Conservation (phyloP, 2,113 vertebrate species). For the Calypte anna region DNA sequence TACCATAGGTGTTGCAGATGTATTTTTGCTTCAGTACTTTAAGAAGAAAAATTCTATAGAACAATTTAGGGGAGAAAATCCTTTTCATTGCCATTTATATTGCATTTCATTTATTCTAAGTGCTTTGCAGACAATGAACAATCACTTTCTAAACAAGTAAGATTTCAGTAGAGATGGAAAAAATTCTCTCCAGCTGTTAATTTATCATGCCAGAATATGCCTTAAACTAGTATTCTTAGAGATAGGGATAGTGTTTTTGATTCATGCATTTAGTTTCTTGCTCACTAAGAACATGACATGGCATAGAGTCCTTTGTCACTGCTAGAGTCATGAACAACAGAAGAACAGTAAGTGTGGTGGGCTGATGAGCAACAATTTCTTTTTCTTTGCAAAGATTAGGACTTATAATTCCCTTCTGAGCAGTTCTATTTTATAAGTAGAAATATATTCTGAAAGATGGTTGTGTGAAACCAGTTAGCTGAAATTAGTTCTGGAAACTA, state of each 20-base stretch:
- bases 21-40: constrained; percentile 55
- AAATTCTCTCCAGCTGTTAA: background rate
- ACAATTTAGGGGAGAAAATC: constrained; percentile 4
- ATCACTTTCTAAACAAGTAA: background rate
- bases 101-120: background rate
- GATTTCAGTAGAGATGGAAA: background rate
- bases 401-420: background rate
- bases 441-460: background rate
- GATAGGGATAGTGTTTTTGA: background rate
- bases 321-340: background rate
- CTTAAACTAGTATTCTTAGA: constrained; percentile 6
- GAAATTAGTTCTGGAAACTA: background rate
- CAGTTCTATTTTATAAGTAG: background rate
- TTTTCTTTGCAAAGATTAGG: background rate
- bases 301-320: background rate
- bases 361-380: background rate
- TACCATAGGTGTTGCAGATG: constrained; percentile 46
- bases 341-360: background rate
- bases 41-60: constrained; percentile 38
- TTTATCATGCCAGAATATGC: background rate
- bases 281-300: background rate
- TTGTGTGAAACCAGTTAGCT: background rate
- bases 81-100: background rate
- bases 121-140: background rate
- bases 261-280: background rate